Evolutionary conservation across 2,888 invertebrate genomes (phyloP), one percentile per base, ranked within the genome.

Genomic region (Habrosyne pyritoides): DNA sequence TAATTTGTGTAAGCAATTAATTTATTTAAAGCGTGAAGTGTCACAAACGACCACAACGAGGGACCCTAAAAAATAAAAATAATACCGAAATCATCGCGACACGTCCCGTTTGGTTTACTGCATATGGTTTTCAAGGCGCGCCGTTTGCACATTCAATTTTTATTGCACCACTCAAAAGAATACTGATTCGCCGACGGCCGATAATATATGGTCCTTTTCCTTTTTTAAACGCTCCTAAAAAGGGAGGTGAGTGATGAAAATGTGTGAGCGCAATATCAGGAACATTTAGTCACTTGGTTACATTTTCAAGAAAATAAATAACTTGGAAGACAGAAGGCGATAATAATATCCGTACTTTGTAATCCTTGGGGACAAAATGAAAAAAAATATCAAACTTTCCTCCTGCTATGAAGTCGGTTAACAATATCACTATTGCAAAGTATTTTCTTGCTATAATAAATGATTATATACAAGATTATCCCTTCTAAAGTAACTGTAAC

Each of bases 111-210:
- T 74, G 71, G 71, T 80, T 77, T 75, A 80, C 79, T 79, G 83
- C 83, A 81, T 84, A 83, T 81, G 80, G 69, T 72, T 83, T 77
- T 18, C 77, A 67, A 80, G 81, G 75, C 77, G 73, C 74, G 72
- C 64, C 76, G 79, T 81, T 64, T 73, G 75, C 82, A 77, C 83
- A 79, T 82, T 81, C 77, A 83, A 84, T 83, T 84, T 84, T 73
- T 42, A 79, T 72, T 68, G 64, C 70, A 63, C 57, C 57, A 62
- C 60, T 58, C 64, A 59, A 59, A 57, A 42, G 75, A 66, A 69
- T 74, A 72, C 73, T 66, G 68, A 67, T 74, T 64, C 42, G 42
- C 42, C 42, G 42, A 42, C 42, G 42, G 2, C 18, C 42, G 42
- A 18, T n/a, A 42, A 42, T 8, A 18, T 42, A 24, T 24, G 24